Evolutionary conservation across 2,888 invertebrate species (phyloP).

Genomic region (Sisyra terminalis): DNA sequence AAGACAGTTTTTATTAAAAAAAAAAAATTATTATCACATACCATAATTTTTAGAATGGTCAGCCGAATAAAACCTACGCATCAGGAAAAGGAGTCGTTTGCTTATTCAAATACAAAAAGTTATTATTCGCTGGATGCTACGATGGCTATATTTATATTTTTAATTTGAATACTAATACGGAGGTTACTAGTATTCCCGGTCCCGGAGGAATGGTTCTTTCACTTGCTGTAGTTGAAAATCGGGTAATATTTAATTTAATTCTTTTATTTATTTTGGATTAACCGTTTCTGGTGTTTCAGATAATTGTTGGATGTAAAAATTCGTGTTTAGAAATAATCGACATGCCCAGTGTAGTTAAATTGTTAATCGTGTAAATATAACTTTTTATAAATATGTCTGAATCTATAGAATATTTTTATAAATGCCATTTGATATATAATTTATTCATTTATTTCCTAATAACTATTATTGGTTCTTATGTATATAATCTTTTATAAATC

Average conservation of each 20-base stretch:
- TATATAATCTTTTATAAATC: too few species aligned
- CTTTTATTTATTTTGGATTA: background rate
- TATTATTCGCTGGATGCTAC: conserved; percentile 56
- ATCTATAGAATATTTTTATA: too few species aligned
- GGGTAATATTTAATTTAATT: conserved; percentile 27
- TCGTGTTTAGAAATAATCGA: conserved; percentile 1
- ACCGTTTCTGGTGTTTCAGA: conserved; percentile 13
- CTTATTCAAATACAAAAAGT: conserved; percentile 43
- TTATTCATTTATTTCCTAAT: background rate
- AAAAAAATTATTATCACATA: background rate
- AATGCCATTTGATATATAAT: background rate
- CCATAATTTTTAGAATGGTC: conserved; percentile 38
- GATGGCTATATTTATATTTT: conserved; percentile 63
- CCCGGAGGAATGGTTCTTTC: conserved; percentile 56
- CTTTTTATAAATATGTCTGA: too few species aligned
- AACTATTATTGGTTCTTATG: too few species aligned
- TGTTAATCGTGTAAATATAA: too few species aligned
- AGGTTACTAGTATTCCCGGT: conserved; percentile 46
- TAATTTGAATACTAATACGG: conserved; percentile 31
- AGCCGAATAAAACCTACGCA: conserved; percentile 35
- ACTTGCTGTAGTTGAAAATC: conserved; percentile 45
- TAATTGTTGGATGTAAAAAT: conserved; percentile 15
- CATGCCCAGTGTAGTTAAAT: conserved; percentile 3
- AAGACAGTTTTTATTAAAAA: conserved; percentile 28
- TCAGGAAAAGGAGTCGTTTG: conserved; percentile 60